These are phyloP conservation scores for Trochalopteron elliotii DNA, from an alignment of 2,113 vertebrate species.

Conservation along the genomic window DNA sequence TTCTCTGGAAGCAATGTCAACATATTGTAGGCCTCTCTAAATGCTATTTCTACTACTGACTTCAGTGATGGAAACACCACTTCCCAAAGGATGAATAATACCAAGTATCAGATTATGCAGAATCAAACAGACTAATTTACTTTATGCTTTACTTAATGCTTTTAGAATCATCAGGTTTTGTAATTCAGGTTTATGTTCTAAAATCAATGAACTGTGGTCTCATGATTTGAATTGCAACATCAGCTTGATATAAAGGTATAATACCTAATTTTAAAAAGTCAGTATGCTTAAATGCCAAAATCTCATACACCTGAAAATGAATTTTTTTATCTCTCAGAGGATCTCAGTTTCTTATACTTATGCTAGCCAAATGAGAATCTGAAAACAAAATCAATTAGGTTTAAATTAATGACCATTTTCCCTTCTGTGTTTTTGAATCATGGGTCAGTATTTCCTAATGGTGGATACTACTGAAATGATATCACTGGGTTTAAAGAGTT, in stretches of 20 bases:
- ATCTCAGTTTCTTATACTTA: background rate
- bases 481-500: background rate
- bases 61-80: background rate
- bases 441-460: background rate
- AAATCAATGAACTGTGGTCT: background rate
- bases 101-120: background rate
- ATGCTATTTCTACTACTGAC: background rate
- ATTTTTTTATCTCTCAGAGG: background rate
- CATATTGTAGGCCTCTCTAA: background rate
- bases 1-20: background rate
- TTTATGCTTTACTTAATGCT: too few relatives aligned
- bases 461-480: background rate
- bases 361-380: background rate
- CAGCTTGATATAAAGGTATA: background rate
- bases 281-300: background rate
- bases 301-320: background rate
- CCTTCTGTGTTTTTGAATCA: background rate
- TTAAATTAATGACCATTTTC: background rate
- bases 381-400: background rate
- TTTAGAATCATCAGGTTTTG: background rate
- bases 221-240: background rate
- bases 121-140: background rate
- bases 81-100: background rate
- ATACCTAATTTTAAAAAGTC: background rate
- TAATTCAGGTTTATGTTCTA: background rate